phyloP scores from a whole-genome alignment of 2,113 vertebrate species.

The Mungos mungo region DNA sequence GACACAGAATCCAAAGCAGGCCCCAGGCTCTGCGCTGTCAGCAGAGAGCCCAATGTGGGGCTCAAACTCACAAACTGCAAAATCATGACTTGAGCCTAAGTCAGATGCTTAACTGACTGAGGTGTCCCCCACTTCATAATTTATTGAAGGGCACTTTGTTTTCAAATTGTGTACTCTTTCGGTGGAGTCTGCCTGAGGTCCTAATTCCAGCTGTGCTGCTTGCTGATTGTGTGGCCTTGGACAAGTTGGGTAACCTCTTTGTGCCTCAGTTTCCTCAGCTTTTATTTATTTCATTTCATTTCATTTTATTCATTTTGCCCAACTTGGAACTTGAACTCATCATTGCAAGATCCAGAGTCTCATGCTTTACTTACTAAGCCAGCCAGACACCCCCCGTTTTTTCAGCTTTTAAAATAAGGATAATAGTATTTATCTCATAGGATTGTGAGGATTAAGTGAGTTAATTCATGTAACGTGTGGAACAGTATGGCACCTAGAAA shows the following conservation, averaged over 20 bases:
- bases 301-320: not conserved
- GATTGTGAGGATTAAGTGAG: slow-evolving; percentile 22
- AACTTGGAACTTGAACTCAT: not conserved
- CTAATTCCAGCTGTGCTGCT: slow-evolving; percentile 27
- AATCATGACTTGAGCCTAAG: too few relatives aligned
- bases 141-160: slow-evolving; percentile 7
- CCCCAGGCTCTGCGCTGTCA: too few relatives aligned
- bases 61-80: too few relatives aligned
- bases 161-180: slow-evolving; percentile 33
- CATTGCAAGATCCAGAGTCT: not conserved
- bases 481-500: slow-evolving; percentile 16
- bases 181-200: not conserved
- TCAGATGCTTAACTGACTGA: too few relatives aligned
- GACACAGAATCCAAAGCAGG: too few relatives aligned
- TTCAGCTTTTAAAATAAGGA: slow-evolving; percentile 43
- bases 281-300: not conserved
- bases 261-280: slow-evolving; percentile 15
- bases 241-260: not conserved
- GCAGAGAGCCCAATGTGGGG: too few relatives aligned
- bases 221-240: slow-evolving; percentile 38
- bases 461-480: not conserved
- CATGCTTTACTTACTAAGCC: not conserved
- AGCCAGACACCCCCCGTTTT: not conserved
- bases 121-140: too few relatives aligned
- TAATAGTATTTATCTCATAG: slow-evolving; percentile 13